phyloP scores from a whole-genome alignment of 2,797 vertebrate species.

The Sebastiscus tertius region DNA sequence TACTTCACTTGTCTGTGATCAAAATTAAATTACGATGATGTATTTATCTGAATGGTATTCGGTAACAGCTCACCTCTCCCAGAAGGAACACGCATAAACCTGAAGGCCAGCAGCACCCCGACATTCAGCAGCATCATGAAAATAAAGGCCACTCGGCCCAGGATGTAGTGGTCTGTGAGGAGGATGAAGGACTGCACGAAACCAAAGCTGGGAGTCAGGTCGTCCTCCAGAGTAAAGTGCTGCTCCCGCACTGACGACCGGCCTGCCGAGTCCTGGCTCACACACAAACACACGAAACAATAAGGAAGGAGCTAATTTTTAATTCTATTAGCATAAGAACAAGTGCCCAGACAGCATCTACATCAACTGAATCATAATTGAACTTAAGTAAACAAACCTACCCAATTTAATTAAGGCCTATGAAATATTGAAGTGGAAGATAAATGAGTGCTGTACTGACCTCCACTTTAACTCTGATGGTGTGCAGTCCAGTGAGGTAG shows the following conservation, averaged over 20 bases:
- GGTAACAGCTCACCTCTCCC: conserved; percentile 84
- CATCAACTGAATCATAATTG: background rate
- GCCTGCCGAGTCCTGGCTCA: conserved; percentile 88
- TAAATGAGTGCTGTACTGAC: conserved; percentile 69
- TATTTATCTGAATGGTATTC: background rate
- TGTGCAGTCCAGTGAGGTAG: conserved; percentile 89
- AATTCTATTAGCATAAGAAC: background rate
- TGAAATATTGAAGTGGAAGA: conserved; percentile 8
- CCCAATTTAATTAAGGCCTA: conserved; percentile 5
- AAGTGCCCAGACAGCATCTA: background rate
- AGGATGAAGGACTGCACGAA: conserved; percentile 92
- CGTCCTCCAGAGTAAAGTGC: conserved; percentile 88
- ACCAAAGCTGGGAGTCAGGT: conserved; percentile 86
- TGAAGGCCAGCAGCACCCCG: conserved; percentile 85
- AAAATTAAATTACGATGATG: background rate
- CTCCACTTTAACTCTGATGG: conserved; percentile 89
- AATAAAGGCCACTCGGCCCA: conserved; percentile 87
- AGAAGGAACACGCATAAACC: conserved; percentile 80
- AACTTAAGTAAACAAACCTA: conserved; percentile 4
- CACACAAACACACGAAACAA: background rate
- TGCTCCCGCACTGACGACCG: conserved; percentile 83
- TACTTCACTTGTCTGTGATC: background rate
- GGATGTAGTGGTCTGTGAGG: conserved; percentile 89
- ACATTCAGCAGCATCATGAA: conserved; percentile 85
- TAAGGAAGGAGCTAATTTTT: background rate